These are phyloP conservation scores for Chiloscyllium plagiosum DNA, from an alignment of 2,113 vertebrate species.

Conservation along the genomic window DNA sequence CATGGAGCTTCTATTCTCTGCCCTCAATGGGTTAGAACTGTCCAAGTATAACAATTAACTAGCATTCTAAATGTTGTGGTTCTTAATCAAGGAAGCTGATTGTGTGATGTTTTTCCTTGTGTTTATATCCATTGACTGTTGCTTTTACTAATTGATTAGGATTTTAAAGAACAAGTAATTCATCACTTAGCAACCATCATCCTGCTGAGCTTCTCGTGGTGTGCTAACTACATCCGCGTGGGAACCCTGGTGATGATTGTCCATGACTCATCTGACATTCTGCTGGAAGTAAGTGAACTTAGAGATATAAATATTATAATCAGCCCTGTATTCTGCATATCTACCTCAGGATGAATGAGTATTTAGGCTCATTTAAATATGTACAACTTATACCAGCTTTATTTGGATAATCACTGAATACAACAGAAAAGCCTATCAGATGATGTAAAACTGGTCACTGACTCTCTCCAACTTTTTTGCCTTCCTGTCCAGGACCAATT, in stretches of 20 bases:
- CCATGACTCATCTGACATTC: conserved; percentile 81
- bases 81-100: not conserved
- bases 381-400: not conserved
- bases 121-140: not conserved
- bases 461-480: no score
- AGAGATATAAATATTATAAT: conserved; percentile 39
- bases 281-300: conserved; percentile 76
- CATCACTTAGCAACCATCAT: conserved; percentile 83
- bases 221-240: conserved; percentile 79
- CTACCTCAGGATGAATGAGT: not conserved
- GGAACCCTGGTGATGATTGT: conserved; percentile 81
- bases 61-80: not conserved
- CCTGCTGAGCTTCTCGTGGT: conserved; percentile 83
- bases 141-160: conserved; percentile 52
- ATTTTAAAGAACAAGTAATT: conserved; percentile 81
- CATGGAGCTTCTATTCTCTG: not conserved
- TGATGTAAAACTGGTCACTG: not conserved
- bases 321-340: conserved; percentile 12
- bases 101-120: not conserved
- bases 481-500: not conserved
- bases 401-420: not conserved
- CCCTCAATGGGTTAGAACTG: not conserved
- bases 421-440: not conserved
- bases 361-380: not conserved
- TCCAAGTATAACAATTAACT: not conserved